These are phyloP conservation scores for Akabosia matsudoensis DNA, from an alignment of 1,140 invertebrate species.

Conservation along the genomic window DNA sequence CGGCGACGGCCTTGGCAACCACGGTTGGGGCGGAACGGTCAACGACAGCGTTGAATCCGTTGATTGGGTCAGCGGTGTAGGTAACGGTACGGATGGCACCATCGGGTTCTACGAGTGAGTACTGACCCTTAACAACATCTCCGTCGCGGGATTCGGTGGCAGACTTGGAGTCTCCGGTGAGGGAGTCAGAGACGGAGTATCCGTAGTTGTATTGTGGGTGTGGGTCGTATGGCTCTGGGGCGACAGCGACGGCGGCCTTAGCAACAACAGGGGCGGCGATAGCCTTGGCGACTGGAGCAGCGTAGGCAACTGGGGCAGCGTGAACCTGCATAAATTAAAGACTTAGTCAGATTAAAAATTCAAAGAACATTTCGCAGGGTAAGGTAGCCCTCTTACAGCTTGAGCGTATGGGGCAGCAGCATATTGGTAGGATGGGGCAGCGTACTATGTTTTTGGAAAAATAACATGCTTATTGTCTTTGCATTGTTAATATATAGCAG, in stretches of 20 bases:
- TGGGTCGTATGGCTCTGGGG: constrained; percentile 36
- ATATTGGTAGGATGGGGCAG: constrained; percentile 12
- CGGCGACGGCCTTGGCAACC: constrained; percentile 47
- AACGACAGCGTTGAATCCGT: constrained; percentile 50
- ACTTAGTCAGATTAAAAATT: neutral
- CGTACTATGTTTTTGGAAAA: neutral
- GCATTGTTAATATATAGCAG: too few species aligned
- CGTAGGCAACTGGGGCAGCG: neutral
- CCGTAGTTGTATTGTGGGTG: constrained; percentile 39
- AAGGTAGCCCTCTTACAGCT: neutral
- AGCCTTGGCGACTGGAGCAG: neutral
- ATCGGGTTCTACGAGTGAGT: constrained; percentile 71
- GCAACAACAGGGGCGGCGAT: neutral
- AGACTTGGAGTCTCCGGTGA: constrained; percentile 64
- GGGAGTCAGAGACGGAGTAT: constrained; percentile 62
- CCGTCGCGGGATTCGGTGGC: constrained; percentile 66
- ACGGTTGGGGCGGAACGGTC: constrained; percentile 54
- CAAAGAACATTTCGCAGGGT: neutral
- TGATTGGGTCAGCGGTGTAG: constrained; percentile 59
- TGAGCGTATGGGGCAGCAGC: neutral
- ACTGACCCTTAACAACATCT: constrained; percentile 67
- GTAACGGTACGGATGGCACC: constrained; percentile 67
- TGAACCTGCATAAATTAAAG: too few species aligned
- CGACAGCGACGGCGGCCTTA: constrained; percentile 15
- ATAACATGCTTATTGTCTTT: neutral